These are phyloP conservation scores for Pseudanteris insignis DNA, from an alignment of 2,888 invertebrate genomes.

Conservation along the genomic window DNA sequence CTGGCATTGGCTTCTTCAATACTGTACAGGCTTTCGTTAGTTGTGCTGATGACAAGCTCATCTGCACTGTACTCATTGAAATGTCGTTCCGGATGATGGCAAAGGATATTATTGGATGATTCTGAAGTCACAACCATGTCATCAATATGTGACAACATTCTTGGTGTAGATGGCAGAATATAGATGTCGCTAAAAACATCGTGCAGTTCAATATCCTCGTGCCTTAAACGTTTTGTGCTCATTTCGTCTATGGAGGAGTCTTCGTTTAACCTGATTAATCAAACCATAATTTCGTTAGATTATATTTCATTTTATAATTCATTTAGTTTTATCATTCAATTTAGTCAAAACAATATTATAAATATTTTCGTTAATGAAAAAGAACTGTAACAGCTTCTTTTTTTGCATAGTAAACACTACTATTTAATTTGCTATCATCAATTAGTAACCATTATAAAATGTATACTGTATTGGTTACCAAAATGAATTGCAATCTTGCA, in stretches of 20 bases:
- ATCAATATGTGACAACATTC: constrained; percentile 75
- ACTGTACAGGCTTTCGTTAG: constrained; percentile 37
- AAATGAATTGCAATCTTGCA: too few species aligned
- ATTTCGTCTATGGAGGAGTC: constrained; percentile 53
- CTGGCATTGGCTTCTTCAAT: constrained; percentile 37
- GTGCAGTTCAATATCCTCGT: constrained; percentile 74
- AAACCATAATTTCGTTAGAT: too few species aligned
- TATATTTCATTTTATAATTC: too few species aligned
- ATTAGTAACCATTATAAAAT: too few species aligned
- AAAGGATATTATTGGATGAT: constrained; percentile 23
- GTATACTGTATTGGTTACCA: too few species aligned
- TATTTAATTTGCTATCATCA: too few species aligned
- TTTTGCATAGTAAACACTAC: too few species aligned
- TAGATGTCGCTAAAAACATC: constrained; percentile 78
- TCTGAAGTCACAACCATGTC: constrained; percentile 64
- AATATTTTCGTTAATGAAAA: too few species aligned
- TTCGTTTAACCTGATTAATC: constrained; percentile 53
- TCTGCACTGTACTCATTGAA: constrained; percentile 27
- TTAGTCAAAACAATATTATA: too few species aligned
- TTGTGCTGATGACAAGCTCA: constrained; percentile 27
- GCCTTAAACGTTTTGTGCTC: constrained; percentile 59
- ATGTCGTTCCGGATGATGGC: constrained; percentile 40
- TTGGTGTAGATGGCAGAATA: constrained; percentile 74
- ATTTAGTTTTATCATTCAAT: too few species aligned
- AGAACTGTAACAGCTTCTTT: too few species aligned